These are phyloP conservation scores for Xenentodon cancila DNA, from an alignment of 2,797 vertebrate species.

Conservation along the genomic window DNA sequence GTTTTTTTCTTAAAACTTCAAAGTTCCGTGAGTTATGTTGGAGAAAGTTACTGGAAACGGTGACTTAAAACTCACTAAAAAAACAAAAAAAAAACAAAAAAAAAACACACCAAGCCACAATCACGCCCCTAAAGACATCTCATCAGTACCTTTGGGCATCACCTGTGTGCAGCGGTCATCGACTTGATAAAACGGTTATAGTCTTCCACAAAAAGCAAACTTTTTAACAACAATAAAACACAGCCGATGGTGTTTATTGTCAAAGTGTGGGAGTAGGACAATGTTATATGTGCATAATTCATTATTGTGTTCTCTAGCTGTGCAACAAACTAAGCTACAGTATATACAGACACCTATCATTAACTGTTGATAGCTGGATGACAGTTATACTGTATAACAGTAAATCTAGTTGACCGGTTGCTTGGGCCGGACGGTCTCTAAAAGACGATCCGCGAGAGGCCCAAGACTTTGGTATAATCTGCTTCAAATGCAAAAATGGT, in stretches of 20 bases:
- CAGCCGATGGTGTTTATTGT: slow-evolving; percentile 84
- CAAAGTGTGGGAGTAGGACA: slow-evolving; percentile 81
- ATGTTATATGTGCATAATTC: slow-evolving; percentile 80
- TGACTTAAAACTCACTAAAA: too few species aligned
- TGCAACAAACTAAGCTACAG: slow-evolving; percentile 82
- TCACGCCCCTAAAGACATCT: too few species aligned
- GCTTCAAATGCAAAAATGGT: slow-evolving; percentile 72
- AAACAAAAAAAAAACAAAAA: too few species aligned
- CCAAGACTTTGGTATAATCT: slow-evolving; percentile 81
- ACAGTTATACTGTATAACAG: slow-evolving; percentile 84
- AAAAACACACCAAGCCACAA: too few species aligned
- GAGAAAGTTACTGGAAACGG: too few species aligned
- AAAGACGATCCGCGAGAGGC: slow-evolving; percentile 48
- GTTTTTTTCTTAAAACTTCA: too few species aligned
- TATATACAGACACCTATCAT: slow-evolving; percentile 82
- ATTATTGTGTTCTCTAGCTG: slow-evolving; percentile 77
- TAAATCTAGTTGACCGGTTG: slow-evolving; percentile 77
- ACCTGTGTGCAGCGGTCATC: too few species aligned
- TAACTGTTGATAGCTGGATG: slow-evolving; percentile 74
- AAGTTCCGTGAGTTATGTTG: too few species aligned
- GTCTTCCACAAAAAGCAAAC: slow-evolving; percentile 35
- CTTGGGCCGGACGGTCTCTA: slow-evolving; percentile 69
- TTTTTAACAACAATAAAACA: slow-evolving; percentile 69
- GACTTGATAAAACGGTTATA: neutral
- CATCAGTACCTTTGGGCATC: too few species aligned